Conservation (phyloP, 2,888 invertebrate genomes). For the Serripes groenlandicus region DNA sequence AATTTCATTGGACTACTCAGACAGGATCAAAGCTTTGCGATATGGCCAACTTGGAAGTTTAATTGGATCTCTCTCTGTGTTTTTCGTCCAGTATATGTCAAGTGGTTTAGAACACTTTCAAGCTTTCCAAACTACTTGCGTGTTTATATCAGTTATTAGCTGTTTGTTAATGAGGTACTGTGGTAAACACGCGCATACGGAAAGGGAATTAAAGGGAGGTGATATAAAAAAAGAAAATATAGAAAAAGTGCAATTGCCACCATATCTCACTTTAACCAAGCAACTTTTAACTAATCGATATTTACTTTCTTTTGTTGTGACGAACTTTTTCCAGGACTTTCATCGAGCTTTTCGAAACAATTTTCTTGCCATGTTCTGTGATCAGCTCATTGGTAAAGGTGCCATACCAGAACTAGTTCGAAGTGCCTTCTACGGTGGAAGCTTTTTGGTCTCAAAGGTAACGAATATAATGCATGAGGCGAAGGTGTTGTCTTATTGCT, state of each 20-base stretch:
- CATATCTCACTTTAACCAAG: conserved; percentile 72
- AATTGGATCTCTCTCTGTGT: conserved; percentile 76
- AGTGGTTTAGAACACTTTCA: conserved; percentile 82
- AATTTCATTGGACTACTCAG: conserved; percentile 80
- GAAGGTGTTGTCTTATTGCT: too few relatives aligned
- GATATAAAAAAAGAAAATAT: conserved; percentile 27
- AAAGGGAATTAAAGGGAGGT: conserved; percentile 74
- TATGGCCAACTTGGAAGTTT: conserved; percentile 80
- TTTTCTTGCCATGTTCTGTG: conserved; percentile 80
- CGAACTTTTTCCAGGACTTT: conserved; percentile 82
- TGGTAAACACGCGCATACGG: conserved; percentile 79
- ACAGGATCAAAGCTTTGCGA: conserved; percentile 84
- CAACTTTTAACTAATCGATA: conserved; percentile 79
- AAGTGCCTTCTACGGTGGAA: conserved; percentile 79
- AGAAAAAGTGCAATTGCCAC: conserved; percentile 49
- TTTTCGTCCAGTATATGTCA: conserved; percentile 80
- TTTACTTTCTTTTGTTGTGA: conserved; percentile 81
- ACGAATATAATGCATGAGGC: too few relatives aligned
- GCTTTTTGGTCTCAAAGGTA: conserved; percentile 74
- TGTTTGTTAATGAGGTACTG: conserved; percentile 78
- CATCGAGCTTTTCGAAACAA: conserved; percentile 75
- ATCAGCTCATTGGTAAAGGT: conserved; percentile 75
- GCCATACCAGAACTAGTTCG: conserved; percentile 71
- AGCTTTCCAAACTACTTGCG: conserved; percentile 81
- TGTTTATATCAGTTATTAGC: conserved; percentile 79